A percentile compares a stretch with the other conserved stretches of the same genome.
Evolutionary conservation across 30 jellyfish, hydroid and myxozoan genomes (phyloP).

Genomic region (Nemopilema nomurai): DNA sequence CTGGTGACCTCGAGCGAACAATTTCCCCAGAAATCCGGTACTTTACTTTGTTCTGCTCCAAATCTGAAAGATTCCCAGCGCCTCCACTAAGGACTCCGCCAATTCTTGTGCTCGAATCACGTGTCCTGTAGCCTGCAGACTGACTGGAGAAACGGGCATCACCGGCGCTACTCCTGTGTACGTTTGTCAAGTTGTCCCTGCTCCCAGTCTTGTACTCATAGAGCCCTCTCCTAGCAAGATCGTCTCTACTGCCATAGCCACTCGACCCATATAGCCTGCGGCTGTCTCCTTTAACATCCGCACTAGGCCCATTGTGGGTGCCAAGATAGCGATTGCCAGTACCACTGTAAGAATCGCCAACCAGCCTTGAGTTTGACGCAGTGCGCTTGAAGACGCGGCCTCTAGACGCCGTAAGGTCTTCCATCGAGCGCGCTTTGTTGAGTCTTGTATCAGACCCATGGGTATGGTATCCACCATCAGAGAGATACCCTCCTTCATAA

Average conservation of each 20-base stretch:
- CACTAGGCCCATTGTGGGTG: conserved; percentile 14
- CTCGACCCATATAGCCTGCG: conserved; percentile 16
- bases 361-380: conserved; percentile 13
- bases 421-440: conserved; percentile 60
- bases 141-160: conserved; percentile 33
- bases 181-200: conserved; percentile 20
- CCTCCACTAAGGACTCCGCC: conserved; percentile 23
- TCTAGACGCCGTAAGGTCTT: conserved; percentile 48
- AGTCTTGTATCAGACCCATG: conserved; percentile 31
- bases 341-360: conserved; percentile 27
- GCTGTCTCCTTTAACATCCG: conserved; percentile 7
- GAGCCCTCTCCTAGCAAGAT: conserved; percentile 20
- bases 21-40: conserved; percentile 83
- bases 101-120: conserved; percentile 19
- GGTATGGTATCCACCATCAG: conserved; percentile 53
- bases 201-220: conserved; percentile 8
- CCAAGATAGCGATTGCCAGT: conserved; percentile 13
- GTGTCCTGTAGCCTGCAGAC: conserved; percentile 16
- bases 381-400: neutral
- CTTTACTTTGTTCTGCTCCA: conserved; percentile 35
- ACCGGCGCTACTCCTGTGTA: neutral
- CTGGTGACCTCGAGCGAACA: conserved; percentile 76
- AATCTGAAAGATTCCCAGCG: neutral
- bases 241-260: conserved; percentile 45
- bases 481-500: conserved; percentile 52